A percentile compares a stretch with the other conserved stretches of the same genome.
phyloP scores from a whole-genome alignment of 2,797 vertebrate species.

The Oryzias dopingdopingensis region DNA sequence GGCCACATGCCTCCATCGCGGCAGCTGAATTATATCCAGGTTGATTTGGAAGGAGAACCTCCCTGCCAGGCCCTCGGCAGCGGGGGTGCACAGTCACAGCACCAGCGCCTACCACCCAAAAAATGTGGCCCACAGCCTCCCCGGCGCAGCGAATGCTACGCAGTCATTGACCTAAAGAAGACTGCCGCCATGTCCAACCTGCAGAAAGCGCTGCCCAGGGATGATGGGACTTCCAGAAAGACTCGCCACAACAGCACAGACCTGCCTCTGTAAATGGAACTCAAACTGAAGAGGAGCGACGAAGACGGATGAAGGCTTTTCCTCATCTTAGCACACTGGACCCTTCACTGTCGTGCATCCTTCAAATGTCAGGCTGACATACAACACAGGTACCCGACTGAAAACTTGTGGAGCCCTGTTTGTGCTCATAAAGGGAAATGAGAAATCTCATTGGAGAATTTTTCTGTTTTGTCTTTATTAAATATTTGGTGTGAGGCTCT shows the following conservation, averaged over 20 bases:
- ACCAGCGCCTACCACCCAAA: conserved; percentile 69
- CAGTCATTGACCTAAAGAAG: conserved; percentile 97
- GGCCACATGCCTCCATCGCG: conserved; percentile 77
- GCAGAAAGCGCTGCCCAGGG: conserved; percentile 94
- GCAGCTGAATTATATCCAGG: conserved; percentile 99
- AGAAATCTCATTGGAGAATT: conserved; percentile 59
- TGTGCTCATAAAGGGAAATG: conserved; percentile 57
- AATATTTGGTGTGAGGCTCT: conserved; percentile 49
- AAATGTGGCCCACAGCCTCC: conserved; percentile 74
- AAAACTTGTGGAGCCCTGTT: conserved; percentile 51
- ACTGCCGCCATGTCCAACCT: conserved; percentile 98
- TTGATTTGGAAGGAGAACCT: conserved; percentile 88
- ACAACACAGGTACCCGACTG: conserved; percentile 72
- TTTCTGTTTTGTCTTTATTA: conserved; percentile 60
- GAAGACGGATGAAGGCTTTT: conserved; percentile 68
- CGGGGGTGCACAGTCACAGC: conserved; percentile 70
- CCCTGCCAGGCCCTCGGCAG: conserved; percentile 68
- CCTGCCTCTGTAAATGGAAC: conserved; percentile 87
- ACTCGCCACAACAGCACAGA: conserved; percentile 99
- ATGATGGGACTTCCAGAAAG: conserved; percentile 96
- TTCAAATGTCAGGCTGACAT: conserved; percentile 62
- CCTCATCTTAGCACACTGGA: conserved; percentile 75
- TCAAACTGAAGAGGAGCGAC: conserved; percentile 54
- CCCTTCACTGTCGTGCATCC: conserved; percentile 75
- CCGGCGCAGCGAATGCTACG: conserved; percentile 90